Base-by-base conservation (phyloP, 2,797 vertebrate genomes). In the Synaphobranchus kaupii region DNA sequence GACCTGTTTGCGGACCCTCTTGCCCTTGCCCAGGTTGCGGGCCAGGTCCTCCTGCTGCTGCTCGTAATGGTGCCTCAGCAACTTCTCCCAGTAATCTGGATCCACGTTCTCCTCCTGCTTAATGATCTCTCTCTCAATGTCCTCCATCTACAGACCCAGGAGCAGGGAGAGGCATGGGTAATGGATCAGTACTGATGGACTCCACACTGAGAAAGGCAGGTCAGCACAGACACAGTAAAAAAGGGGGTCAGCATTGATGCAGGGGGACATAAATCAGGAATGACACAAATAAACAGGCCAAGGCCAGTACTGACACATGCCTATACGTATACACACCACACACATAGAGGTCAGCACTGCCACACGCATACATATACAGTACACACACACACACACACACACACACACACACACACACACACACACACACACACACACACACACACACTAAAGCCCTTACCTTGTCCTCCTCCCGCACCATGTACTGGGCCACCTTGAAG, bases 41-140 rank as follows among this genome's bases (percentile, higher is more conserved):
- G 98, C 98, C 90, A 99, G 95, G 93, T 99, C 98, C 90, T 99
- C 98, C 88, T 99, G 98, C 85, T 99, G 98, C 92, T 99, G 98
- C 90, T 99, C 98, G 0, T 99, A 99, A 93, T 99, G 98, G 87
- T 99, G 98, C 20, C 98, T 91, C 90, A 99, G 88, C 63, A 99
- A 95, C 89, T 99, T 99, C 94, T 99, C 98, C 98, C 98, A 99
- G 84, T 99, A 99, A 91, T 99, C 98, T 0, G 98, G 98, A 87
- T 99, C 98, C 84, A 99, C 98, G 0, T 98, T 99, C 95, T 99
- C 98, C 91, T 99, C 98, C 95, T 99, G 98, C 90, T 99, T 99
- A 92, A 99, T 99, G 93, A 99, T 98, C 95, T 99, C 98, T 54
- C 98, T 95, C 92, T 99, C 98, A 0, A 99, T 96, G 95, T 99